These are phyloP conservation scores for Peromyscus attwateri DNA, from an alignment of 2,797 vertebrate genomes.

Conservation along the genomic window DNA sequence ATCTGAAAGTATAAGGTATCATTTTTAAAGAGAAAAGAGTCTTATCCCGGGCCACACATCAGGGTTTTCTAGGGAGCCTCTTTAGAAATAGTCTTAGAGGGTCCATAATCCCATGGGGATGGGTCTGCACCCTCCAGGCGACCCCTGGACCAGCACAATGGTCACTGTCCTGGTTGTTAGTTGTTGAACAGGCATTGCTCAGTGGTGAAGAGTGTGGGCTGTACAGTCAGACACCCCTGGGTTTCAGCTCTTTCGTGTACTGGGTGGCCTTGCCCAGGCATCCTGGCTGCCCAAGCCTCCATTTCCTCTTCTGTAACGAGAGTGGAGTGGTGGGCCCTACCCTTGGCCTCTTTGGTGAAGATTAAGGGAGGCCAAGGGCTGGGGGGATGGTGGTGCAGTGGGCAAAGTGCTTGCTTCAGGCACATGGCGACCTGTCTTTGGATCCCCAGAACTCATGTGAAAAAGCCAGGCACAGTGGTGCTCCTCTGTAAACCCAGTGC, in stretches of 20 bases:
- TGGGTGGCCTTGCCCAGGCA: background rate
- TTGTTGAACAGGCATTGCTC: background rate
- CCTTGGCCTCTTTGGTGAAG: background rate
- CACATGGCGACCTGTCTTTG: background rate
- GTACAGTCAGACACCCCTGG: background rate
- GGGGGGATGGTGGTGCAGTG: background rate
- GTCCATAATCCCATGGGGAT: too few species aligned
- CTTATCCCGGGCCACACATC: background rate
- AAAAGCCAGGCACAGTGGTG: background rate
- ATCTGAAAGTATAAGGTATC: background rate
- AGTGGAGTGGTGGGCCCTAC: background rate
- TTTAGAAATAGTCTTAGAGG: background rate
- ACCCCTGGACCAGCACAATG: background rate
- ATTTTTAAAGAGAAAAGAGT: background rate
- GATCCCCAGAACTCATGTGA: background rate
- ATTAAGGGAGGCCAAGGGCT: background rate
- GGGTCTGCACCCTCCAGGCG: background rate
- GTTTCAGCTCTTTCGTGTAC: background rate
- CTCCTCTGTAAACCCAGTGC: background rate
- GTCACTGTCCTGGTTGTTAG: background rate
- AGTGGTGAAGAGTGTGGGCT: too few species aligned
- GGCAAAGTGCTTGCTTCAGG: background rate
- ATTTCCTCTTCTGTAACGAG: background rate
- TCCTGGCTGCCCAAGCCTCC: background rate
- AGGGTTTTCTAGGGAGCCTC: background rate